Base-by-base conservation (phyloP, 2,797 vertebrate species). In the Sebastes vulpes region DNA sequence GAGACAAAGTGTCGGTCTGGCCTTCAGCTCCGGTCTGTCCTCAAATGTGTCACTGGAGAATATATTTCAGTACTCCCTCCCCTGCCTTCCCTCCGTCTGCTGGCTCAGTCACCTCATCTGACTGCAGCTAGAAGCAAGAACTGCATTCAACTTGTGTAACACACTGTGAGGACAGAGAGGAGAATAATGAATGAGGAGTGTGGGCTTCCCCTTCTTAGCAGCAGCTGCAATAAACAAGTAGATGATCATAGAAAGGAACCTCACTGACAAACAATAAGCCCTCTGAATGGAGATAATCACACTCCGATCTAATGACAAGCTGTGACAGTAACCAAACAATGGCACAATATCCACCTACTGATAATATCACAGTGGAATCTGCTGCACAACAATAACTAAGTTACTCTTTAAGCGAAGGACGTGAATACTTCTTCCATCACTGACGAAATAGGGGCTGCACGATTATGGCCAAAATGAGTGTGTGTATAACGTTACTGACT, bases 41-140 rank as follows among this genome's bases (percentile, higher is more conserved):
- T 84, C 71, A 74, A 58, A 82, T 28, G 72, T 75, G 76, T 78
- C 68, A 73, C 53, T 68, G 8, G 57, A 67, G 72, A 75, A 76
- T 82, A 69, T 69, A 75, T 79, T 71, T 60, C 53, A 6, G 70
- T 14, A 23, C 53, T 25, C 50, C 50, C 4, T 31, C 28, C 29
- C 8, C 35, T 20, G 31, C 25, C 31, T n/a, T 77, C 63, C 11
- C 20, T 57, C 66, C 29, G 56, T 69, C 74, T 59, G 35, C 32
- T 65, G 23, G 32, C 78, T 57, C 56, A 6, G 28, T 56, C 18
- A 11, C 66, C 54, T 76, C 69, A 16, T 77, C 65, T 53, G 54
- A 74, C 77, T 70, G 71, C 71, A 61, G 63, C 8, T 23, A 54
- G 48, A 50, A 10, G 65, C 65, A 64, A 48, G 16, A 67, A 72